Percentiles rank a stretch among this genome's conserved stretches.
Evolutionary conservation across 2,888 invertebrate genomes (phyloP).

Genomic region (Apamea sordens): DNA sequence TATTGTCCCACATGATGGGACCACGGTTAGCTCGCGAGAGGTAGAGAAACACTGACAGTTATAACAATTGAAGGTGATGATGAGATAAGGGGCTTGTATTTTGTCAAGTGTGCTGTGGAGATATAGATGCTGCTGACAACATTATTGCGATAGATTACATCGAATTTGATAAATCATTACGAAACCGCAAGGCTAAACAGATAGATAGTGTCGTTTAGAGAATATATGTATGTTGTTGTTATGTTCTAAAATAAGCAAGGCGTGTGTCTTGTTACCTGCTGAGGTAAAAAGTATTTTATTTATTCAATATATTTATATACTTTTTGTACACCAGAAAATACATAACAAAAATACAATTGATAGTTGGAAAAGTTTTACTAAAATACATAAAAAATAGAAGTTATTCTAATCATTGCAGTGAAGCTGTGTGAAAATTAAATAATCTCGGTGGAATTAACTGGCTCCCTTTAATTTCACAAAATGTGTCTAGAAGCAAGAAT

Average conservation of each 20-base stretch:
- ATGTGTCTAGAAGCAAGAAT: no score
- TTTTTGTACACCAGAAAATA: no score
- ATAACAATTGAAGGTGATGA: not conserved
- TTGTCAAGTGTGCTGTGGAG: slow-evolving; percentile 41
- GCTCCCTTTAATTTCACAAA: no score
- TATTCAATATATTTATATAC: no score
- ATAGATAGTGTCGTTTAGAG: not conserved
- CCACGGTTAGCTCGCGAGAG: slow-evolving; percentile 4
- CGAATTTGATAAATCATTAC: slow-evolving; percentile 40
- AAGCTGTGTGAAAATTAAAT: not conserved
- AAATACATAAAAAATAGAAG: no score
- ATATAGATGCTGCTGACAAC: slow-evolving; percentile 32
- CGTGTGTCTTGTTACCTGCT: not conserved
- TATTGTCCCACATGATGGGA: slow-evolving; percentile 55
- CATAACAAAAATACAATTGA: no score
- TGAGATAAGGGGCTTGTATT: slow-evolving; percentile 40
- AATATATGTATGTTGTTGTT: not conserved
- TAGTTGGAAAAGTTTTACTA: not conserved
- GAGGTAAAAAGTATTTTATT: no score
- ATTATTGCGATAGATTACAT: slow-evolving; percentile 16
- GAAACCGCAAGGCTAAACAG: slow-evolving; percentile 15
- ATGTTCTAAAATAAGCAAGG: not conserved
- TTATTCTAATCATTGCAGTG: not conserved
- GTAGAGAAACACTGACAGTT: slow-evolving; percentile 1
- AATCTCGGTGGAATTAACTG: no score